Evolutionary conservation across 2,113 vertebrate species (phyloP).

Genomic region (Bungarus multicinctus): DNA sequence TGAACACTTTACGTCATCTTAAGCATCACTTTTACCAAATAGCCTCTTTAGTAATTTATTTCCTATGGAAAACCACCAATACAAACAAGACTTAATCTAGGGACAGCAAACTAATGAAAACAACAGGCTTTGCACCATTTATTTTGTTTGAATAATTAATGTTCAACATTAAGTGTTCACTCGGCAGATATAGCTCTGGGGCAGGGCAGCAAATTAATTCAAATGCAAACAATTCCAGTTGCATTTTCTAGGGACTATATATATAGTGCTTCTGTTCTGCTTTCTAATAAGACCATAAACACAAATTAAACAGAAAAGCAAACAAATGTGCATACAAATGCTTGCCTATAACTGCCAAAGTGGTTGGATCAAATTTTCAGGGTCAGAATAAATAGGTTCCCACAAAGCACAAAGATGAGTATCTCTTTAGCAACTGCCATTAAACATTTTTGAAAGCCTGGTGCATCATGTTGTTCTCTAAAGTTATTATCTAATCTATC

Average conservation of each 20-base stretch:
- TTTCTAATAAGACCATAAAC: slow-evolving; percentile 53
- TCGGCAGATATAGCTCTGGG: slow-evolving; percentile 45
- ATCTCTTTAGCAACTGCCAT: background rate
- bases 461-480: background rate
- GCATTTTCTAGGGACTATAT: slow-evolving; percentile 45
- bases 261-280: slow-evolving; percentile 50
- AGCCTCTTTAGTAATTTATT: slow-evolving; percentile 51
- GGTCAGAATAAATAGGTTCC: slow-evolving; percentile 38
- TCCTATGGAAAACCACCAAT: slow-evolving; percentile 30
- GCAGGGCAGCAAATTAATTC: slow-evolving; percentile 55
- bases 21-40: slow-evolving; percentile 39
- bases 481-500: slow-evolving; percentile 30
- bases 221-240: slow-evolving; percentile 59
- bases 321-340: slow-evolving; percentile 53
- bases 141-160: slow-evolving; percentile 63
- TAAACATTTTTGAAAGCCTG: slow-evolving; percentile 4
- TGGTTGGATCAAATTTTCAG: slow-evolving; percentile 47
- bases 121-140: slow-evolving; percentile 42
- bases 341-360: slow-evolving; percentile 33
- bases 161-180: slow-evolving; percentile 58
- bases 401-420: slow-evolving; percentile 14
- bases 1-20: slow-evolving; percentile 33
- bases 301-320: slow-evolving; percentile 69
- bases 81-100: slow-evolving; percentile 39
- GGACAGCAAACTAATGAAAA: slow-evolving; percentile 47